A percentile compares a stretch with the other conserved stretches of the same genome.
phyloP scores from a whole-genome alignment of 2,888 invertebrate genomes.

The Stenchaetothrips biformis region DNA sequence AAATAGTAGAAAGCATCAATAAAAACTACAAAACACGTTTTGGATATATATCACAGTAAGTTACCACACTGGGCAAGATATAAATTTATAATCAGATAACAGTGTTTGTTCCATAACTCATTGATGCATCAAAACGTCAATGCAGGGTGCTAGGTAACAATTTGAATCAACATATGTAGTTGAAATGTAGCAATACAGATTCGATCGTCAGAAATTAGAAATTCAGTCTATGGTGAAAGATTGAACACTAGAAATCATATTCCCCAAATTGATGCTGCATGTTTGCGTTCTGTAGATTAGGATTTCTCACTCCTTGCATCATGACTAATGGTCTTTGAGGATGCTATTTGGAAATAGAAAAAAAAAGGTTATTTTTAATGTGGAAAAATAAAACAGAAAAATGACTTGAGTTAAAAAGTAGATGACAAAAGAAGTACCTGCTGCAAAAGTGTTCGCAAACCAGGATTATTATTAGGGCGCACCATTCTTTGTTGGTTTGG shows the following conservation, averaged over 20 bases:
- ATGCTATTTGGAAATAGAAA: neutral
- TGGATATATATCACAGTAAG: constrained; percentile 12
- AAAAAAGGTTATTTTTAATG: neutral
- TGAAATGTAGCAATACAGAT: neutral
- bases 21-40: neutral
- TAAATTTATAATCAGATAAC: neutral
- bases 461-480: neutral
- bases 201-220: neutral
- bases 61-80: neutral
- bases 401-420: neutral
- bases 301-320: neutral
- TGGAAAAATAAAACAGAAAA: neutral
- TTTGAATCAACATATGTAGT: neutral
- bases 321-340: neutral
- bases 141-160: neutral
- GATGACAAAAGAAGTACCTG: neutral
- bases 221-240: neutral
- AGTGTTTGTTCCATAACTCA: neutral
- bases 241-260: too few relatives aligned
- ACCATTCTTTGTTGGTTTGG: neutral
- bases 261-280: constrained; percentile 2
- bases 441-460: neutral
- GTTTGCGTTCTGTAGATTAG: neutral
- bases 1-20: constrained; percentile 3
- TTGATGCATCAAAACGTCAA: neutral